phyloP scores from a whole-genome alignment of 2,113 vertebrate genomes.

The Probosciger aterrimus region DNA sequence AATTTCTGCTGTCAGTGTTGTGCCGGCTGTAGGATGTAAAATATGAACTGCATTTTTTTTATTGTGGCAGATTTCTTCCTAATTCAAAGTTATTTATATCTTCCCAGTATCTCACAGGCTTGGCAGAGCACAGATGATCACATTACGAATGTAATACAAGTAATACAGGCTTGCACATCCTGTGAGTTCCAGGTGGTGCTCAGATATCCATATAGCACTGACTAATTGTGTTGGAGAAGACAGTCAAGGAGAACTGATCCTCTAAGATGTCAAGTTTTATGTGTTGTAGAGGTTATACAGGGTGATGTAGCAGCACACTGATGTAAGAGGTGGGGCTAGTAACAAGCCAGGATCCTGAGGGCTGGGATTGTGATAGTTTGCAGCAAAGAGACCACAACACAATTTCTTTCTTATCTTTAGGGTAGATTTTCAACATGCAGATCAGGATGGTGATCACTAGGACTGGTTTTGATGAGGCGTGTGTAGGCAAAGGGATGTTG shows the following conservation, averaged over 20 bases:
- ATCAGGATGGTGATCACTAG: background rate
- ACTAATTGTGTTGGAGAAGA: background rate
- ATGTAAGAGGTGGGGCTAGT: background rate
- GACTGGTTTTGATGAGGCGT: background rate
- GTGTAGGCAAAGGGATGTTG: background rate
- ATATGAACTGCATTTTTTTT: background rate
- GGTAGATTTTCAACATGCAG: background rate
- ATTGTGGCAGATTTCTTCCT: background rate
- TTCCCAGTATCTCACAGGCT: background rate
- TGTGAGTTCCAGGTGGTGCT: background rate
- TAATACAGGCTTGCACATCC: background rate
- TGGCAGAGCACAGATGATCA: background rate
- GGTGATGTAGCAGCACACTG: background rate
- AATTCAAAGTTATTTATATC: background rate
- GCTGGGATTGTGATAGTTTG: background rate
- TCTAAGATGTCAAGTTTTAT: accelerated
- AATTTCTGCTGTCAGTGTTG: background rate
- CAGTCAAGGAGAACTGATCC: background rate
- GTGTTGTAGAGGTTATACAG: background rate
- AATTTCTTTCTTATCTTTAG: background rate
- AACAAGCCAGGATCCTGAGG: background rate
- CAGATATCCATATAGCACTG: background rate
- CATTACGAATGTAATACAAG: background rate
- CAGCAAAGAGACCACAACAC: background rate
- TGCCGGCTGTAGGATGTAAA: background rate